Percentiles rank a stretch among this genome's conserved stretches.
Evolutionary conservation across 2,113 vertebrate species (phyloP).

Genomic region (Pipa parva): DNA sequence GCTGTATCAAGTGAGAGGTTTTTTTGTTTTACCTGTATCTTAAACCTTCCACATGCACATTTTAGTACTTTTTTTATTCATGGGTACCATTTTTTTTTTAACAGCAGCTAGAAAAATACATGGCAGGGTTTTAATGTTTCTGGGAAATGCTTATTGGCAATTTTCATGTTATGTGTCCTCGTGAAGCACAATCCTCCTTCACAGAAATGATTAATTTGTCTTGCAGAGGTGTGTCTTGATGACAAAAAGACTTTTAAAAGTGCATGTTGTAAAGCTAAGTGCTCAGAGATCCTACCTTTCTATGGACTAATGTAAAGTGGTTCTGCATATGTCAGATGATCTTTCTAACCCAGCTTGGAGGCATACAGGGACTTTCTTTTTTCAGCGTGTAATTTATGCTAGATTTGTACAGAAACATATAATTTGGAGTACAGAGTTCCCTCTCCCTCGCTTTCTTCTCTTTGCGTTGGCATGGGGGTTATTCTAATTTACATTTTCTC

Average conservation of each 20-base stretch:
- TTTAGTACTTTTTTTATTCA: no score
- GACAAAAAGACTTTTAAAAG: no score
- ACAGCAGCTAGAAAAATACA: no score
- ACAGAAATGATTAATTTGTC: neutral
- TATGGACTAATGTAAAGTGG: neutral
- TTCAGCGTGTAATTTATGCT: conserved; percentile 29
- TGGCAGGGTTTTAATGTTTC: no score
- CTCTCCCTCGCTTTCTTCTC: conserved; percentile 3
- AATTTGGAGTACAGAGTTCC: conserved; percentile 20
- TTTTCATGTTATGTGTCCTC: no score
- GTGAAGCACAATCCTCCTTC: no score
- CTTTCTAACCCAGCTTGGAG: neutral
- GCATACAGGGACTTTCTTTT: neutral
- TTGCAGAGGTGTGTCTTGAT: no score
- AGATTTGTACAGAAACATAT: conserved; percentile 26
- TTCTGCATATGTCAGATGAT: neutral
- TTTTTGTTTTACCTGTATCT: no score
- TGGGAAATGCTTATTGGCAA: no score
- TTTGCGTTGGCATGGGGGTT: conserved; percentile 10
- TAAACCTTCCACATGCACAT: no score
- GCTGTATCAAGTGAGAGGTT: no score
- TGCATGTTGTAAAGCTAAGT: neutral
- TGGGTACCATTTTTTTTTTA: no score
- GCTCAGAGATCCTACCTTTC: neutral
- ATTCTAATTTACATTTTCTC: conserved; percentile 2